Evolutionary conservation across 2,888 invertebrate species (phyloP), one percentile per base, ranked within the genome.

Genomic region (Orchesella flavescens): DNA sequence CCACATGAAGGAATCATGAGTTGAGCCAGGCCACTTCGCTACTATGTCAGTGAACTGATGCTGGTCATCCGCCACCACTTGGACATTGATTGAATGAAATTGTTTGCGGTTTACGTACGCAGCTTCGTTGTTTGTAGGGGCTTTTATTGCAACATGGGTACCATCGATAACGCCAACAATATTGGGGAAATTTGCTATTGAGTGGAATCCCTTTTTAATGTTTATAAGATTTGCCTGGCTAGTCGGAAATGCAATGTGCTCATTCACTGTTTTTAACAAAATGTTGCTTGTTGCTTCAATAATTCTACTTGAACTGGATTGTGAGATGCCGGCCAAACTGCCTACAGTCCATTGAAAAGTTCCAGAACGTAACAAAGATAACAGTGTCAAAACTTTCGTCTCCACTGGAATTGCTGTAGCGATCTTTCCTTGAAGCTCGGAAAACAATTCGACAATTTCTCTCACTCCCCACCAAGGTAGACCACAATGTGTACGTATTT

Each of bases 101-200:
- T 69, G 24, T 83, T 89, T 89, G 49, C 87, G 68, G 43, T 80
- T 85, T 0, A 88, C 85, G 79, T 78, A 89, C 1, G 68, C 53
- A 0, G 53, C 13, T 61, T 86, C 85, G 66, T 87, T 61, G 19
- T 55, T 55, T 10, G n/a, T 24, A 1, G 86, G 86, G 7, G 87
- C 55, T 49, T 78, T 87, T 1, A 88, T 88, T 9, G 84, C 71
- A 19, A 86, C 57, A 10, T 89, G 88, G 13, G 87, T 87, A 0
- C 88, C 87, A 61, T 89, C 89, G 5, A 88, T 73, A 17, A 80
- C 72, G 23, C 88, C 88, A 21, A 89, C 76, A 7, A 88, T 79
- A 17, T 85, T 83, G 0, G 87, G 88, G 73, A 89, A 87, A 0
- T 69, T 19, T 9, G 79, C 65, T 1, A 88, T 53, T 13, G 24